phyloP scores from a whole-genome alignment of 2,113 vertebrate genomes.

The Helogale parvula region DNA sequence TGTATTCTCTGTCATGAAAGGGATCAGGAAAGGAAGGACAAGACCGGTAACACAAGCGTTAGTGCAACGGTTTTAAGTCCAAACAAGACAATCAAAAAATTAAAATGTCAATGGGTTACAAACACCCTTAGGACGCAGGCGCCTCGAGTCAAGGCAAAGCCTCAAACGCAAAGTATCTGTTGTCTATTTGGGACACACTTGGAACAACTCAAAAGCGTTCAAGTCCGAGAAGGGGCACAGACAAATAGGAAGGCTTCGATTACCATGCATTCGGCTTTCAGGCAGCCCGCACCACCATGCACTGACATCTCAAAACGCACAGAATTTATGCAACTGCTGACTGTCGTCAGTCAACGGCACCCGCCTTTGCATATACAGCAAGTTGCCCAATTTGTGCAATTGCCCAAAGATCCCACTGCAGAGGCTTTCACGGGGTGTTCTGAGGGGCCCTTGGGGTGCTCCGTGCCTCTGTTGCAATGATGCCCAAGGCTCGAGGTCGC shows the following conservation, averaged over 20 bases:
- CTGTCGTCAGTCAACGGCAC: neutral
- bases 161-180: neutral
- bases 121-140: neutral
- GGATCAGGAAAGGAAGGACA: neutral
- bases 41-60: neutral
- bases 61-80: neutral
- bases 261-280: neutral
- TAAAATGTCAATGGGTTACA: neutral
- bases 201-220: neutral
- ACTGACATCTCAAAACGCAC: neutral
- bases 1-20: neutral
- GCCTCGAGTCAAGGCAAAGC: neutral
- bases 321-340: neutral
- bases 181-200: slow-evolving; percentile 17
- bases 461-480: neutral
- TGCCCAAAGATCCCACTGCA: neutral
- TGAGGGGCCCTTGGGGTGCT: neutral
- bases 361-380: neutral
- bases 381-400: neutral
- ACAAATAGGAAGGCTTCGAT: neutral
- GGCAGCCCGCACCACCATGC: neutral
- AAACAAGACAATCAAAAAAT: slow-evolving; percentile 22
- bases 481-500: neutral
- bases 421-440: neutral
- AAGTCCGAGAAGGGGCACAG: neutral